Evolutionary conservation across 2,888 invertebrate species (phyloP), one percentile per base, ranked within the genome.

Genomic region (Pheosia tremula): DNA sequence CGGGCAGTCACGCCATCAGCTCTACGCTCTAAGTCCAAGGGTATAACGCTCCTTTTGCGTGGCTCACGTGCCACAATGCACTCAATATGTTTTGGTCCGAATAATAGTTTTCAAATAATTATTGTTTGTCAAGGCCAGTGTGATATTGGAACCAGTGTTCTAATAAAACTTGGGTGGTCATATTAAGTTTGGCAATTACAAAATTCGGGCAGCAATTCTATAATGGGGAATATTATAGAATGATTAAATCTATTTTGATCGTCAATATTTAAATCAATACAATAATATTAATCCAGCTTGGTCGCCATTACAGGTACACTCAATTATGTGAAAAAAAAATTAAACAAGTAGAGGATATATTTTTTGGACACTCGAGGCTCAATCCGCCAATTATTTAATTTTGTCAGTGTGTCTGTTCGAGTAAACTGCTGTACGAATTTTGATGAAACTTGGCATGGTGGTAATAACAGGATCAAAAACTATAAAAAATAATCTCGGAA

Each of bases 1-100:
- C 82, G 87, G 80, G 82, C 79, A 80, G 76, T 81, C 82, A 86
- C 81, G 78, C 82, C 82, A 80, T 83, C 84, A 83, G 79, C 82
- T 78, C 79, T 78, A 77, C 74, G 78, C 71, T 80, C 78, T 73
- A 69, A 78, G 74, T 69, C 66, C 68, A 71, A 71, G 75, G 69
- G 65, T 58, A 57, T 54, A 47, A 47, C 53, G 64, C 65, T 61
- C 62, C 58, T 57, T 58, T 60, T 41, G 59, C 49, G 52, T 56
- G 56, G 13, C 47, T 50, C 57, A 60, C 58, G 57, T 61, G 49
- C 59, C 56, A 59, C 37, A 58, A 10, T 52, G 11, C 45, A 57
- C 57, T 49, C 47, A 55, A 6, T 45, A 61, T n/a, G 47, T 47
- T 43, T 43, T 9, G 43, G 43, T 9, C 9, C 43, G 43, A 43